Percentiles rank a stretch among this genome's conserved stretches.
These are phyloP conservation scores for Charaxes varanes DNA, from an alignment of 1,140 invertebrate genomes.

Conservation along the genomic window DNA sequence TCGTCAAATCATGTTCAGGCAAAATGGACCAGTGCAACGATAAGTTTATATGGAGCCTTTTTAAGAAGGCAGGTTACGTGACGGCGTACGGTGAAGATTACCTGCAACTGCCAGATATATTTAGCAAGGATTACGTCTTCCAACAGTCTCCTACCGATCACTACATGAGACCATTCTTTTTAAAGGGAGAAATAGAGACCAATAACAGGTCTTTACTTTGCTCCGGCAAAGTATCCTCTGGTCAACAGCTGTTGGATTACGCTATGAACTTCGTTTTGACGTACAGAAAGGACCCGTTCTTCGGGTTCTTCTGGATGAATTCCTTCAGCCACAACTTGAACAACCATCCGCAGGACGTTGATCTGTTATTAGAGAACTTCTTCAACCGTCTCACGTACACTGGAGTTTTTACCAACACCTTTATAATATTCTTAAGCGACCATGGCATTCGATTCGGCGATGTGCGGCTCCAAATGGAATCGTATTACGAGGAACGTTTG, in stretches of 20 bases:
- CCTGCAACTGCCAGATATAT: conserved; percentile 50
- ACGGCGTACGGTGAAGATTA: conserved; percentile 68
- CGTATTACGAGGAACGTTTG: conserved; percentile 88
- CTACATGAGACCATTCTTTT: conserved; percentile 81
- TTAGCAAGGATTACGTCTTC: conserved; percentile 48
- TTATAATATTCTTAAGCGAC: conserved; percentile 88
- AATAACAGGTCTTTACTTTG: conserved; percentile 57
- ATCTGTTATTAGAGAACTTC: conserved; percentile 73
- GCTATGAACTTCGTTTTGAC: conserved; percentile 77
- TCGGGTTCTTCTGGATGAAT: conserved; percentile 84
- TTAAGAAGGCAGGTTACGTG: conserved; percentile 54
- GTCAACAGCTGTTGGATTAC: conserved; percentile 76
- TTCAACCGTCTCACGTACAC: conserved; percentile 72
- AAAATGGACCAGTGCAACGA: conserved; percentile 68
- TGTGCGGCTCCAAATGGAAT: conserved; percentile 81
- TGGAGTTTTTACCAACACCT: conserved; percentile 75
- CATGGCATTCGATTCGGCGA: conserved; percentile 89
- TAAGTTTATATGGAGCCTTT: conserved; percentile 51
- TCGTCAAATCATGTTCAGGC: conserved; percentile 70
- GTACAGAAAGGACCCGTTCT: conserved; percentile 76
- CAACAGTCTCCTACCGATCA: conserved; percentile 79
- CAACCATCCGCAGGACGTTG: conserved; percentile 76
- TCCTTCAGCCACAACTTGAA: conserved; percentile 80
- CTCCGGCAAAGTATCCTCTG: conserved; percentile 74
- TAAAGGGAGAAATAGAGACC: conserved; percentile 70